Conservation (phyloP, 2,113 vertebrate genomes). For the Gracilinanus agilis region DNA sequence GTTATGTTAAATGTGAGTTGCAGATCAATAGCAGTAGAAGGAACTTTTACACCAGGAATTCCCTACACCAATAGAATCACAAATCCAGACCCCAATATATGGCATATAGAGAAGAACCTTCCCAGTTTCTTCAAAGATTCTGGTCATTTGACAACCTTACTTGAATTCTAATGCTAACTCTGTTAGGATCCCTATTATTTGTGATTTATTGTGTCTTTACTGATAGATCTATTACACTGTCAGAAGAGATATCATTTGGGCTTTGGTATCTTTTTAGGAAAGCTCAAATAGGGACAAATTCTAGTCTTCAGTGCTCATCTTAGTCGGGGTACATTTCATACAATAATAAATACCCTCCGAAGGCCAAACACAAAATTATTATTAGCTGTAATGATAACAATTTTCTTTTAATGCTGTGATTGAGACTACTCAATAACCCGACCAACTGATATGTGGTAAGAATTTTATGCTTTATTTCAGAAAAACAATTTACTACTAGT, state of each 20-base stretch:
- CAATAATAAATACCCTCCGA: conserved; percentile 32
- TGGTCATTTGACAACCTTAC: neutral
- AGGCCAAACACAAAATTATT: conserved; percentile 48
- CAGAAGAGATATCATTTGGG: neutral
- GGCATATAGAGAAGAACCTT: neutral
- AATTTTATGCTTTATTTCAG: conserved; percentile 68
- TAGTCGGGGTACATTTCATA: conserved; percentile 29
- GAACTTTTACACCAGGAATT: neutral
- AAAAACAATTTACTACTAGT: conserved; percentile 62
- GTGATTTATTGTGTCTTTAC: neutral
- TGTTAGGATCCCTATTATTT: neutral
- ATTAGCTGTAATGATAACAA: conserved; percentile 50
- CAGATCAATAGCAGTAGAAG: neutral
- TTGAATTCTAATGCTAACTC: neutral
- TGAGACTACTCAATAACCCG: conserved; percentile 45
- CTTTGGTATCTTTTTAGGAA: neutral
- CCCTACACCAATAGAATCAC: neutral
- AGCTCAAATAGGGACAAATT: neutral
- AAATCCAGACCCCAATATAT: neutral
- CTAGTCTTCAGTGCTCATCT: neutral
- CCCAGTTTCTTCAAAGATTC: neutral
- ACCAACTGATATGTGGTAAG: conserved; percentile 21
- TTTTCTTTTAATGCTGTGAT: conserved; percentile 45
- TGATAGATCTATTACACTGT: neutral
- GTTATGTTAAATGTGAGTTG: neutral